Conservation (phyloP, 2,888 invertebrate genomes). For the Xestia sexstrigata region DNA sequence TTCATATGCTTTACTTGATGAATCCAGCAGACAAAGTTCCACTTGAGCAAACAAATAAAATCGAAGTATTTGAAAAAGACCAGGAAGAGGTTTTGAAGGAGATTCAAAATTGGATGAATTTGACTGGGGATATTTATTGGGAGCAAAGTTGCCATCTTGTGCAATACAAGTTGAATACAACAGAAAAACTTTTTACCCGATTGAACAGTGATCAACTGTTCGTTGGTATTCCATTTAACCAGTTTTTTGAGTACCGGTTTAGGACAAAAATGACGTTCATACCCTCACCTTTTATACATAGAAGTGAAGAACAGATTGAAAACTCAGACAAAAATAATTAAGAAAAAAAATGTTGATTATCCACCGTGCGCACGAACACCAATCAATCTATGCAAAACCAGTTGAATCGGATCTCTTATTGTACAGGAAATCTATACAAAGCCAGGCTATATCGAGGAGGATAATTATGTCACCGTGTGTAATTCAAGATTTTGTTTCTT, state of each 20-base stretch:
- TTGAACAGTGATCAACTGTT: neutral
- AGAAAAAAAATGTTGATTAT: neutral
- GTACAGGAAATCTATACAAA: neutral
- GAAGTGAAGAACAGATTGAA: neutral
- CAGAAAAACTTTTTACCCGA: conserved; percentile 16
- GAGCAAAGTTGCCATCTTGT: conserved; percentile 52
- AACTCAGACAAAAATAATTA: neutral
- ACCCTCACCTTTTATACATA: conserved; percentile 4
- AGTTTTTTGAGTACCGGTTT: conserved; percentile 31
- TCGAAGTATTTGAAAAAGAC: conserved; percentile 28
- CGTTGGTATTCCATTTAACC: conserved; percentile 40
- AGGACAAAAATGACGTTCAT: conserved; percentile 22
- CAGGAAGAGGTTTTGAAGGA: conserved; percentile 24
- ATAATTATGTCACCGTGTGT: no score
- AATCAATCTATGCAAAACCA: neutral
- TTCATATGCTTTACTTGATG: conserved; percentile 1
- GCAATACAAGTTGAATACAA: conserved; percentile 55
- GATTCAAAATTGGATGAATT: conserved; percentile 20
- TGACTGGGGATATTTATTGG: conserved; percentile 20
- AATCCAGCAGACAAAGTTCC: neutral
- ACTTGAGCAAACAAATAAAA: neutral
- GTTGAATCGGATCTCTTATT: neutral
- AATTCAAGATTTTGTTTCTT: neutral
- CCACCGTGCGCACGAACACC: neutral
- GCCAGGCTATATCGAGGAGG: no score